Percentiles rank a stretch among this genome's conserved stretches.
Evolutionary conservation across 1,140 invertebrate species (phyloP).

Genomic region (Armadillidium nasatum): DNA sequence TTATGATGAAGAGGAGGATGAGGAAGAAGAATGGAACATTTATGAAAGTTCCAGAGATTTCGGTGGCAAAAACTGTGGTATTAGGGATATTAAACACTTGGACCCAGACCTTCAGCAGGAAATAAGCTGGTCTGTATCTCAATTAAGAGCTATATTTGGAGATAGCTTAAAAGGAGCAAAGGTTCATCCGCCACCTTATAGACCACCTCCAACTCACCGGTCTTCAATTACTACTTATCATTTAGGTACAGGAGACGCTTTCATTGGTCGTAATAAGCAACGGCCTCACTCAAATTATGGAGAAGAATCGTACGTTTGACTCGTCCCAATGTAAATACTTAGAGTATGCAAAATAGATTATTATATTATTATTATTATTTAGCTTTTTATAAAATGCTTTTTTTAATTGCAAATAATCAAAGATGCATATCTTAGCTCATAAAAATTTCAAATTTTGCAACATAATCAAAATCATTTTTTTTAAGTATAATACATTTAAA

Average conservation of each 20-base stretch:
- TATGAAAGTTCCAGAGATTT: slow-evolving; percentile 31
- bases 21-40: slow-evolving; percentile 39
- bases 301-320: slow-evolving; percentile 48
- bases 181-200: slow-evolving; percentile 47
- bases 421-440: slow-evolving; percentile 1
- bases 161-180: slow-evolving; percentile 41
- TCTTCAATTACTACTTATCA: slow-evolving; percentile 47
- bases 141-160: slow-evolving; percentile 49
- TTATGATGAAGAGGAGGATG: slow-evolving; percentile 30
- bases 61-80: slow-evolving; percentile 23
- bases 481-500: too few relatives aligned
- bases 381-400: too few relatives aligned
- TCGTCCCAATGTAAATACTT: slow-evolving; percentile 2
- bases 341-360: too few relatives aligned
- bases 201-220: slow-evolving; percentile 46
- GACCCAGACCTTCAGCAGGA: slow-evolving; percentile 46
- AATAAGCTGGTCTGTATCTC: slow-evolving; percentile 52
- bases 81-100: slow-evolving; percentile 31
- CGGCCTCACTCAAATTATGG: slow-evolving; percentile 45
- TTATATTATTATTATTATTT: too few relatives aligned
- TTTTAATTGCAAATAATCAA: slow-evolving; percentile 1
- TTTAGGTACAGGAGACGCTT: slow-evolving; percentile 45
- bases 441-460: background rate
- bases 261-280: slow-evolving; percentile 44
- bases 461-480: too few relatives aligned